Evolutionary conservation across 2,113 vertebrate species (phyloP).

Genomic region (Mobula birostris): DNA sequence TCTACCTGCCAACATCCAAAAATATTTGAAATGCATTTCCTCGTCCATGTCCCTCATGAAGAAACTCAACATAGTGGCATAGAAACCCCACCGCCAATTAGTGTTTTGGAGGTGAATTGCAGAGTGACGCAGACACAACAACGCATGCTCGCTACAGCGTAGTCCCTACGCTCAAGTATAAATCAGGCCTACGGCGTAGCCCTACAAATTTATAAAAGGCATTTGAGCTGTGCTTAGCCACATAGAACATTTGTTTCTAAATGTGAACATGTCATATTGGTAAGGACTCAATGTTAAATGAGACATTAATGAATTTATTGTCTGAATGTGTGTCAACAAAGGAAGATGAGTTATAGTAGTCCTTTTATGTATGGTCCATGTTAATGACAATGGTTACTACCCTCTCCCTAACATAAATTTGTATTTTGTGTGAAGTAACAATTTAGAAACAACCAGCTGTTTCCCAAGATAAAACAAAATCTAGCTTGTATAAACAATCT

Average conservation of each 20-base stretch:
- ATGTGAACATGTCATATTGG: constrained; percentile 49
- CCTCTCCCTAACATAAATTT: background rate
- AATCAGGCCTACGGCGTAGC: no score
- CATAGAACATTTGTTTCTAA: constrained; percentile 44
- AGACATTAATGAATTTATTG: constrained; percentile 55
- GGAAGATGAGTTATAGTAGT: constrained; percentile 48
- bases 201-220: no score
- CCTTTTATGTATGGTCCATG: constrained; percentile 8
- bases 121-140: no score
- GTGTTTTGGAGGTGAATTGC: no score
- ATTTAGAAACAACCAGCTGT: background rate
- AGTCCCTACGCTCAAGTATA: no score
- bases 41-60: no score
- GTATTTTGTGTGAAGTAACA: background rate
- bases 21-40: no score
- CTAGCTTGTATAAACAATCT: background rate
- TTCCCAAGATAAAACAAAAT: background rate
- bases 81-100: no score
- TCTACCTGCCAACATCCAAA: no score
- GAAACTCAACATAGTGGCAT: no score
- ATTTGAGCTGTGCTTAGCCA: no score
- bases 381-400: background rate
- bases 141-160: no score
- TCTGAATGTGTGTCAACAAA: constrained; percentile 45
- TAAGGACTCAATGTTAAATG: constrained; percentile 51